Percentiles rank a stretch among this genome's conserved stretches.
Evolutionary conservation across 1,140 invertebrate genomes (phyloP).

Genomic region (Brachionus rotundiformis): DNA sequence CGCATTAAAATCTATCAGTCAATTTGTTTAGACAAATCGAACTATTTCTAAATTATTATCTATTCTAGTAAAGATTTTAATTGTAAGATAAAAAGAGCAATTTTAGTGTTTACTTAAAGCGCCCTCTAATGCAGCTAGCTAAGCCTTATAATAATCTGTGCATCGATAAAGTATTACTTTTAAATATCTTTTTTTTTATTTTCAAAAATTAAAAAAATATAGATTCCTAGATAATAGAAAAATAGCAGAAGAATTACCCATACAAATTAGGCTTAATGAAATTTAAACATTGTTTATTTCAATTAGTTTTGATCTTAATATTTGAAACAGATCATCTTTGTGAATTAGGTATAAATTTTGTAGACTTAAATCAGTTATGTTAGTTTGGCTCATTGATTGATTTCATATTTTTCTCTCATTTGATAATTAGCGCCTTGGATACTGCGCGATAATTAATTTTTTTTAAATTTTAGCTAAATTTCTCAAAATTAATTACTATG

Average conservation of each 20-base stretch:
- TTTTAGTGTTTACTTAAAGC: conserved; percentile 18
- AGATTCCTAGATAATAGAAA: conserved; percentile 10
- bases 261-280: conserved; percentile 24
- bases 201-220: conserved; percentile 30
- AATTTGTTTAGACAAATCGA: conserved; percentile 18
- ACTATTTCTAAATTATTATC: conserved; percentile 33
- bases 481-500: no score
- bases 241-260: conserved; percentile 3
- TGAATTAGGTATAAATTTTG: neutral
- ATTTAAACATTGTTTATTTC: conserved; percentile 34
- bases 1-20: conserved; percentile 26
- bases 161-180: neutral
- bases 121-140: neutral
- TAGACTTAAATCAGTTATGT: neutral
- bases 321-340: conserved; percentile 46
- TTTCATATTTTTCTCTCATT: neutral
- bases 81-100: conserved; percentile 33
- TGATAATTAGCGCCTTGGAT: neutral
- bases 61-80: conserved; percentile 20
- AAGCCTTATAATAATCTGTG: neutral
- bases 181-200: neutral
- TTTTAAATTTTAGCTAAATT: no score
- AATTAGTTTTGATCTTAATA: conserved; percentile 37
- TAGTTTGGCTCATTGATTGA: neutral
- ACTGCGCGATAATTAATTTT: no score